A percentile compares a stretch with the other conserved stretches of the same genome.
These are phyloP conservation scores for Canis aureus DNA, from an alignment of 2,113 vertebrate genomes.

Conservation along the genomic window DNA sequence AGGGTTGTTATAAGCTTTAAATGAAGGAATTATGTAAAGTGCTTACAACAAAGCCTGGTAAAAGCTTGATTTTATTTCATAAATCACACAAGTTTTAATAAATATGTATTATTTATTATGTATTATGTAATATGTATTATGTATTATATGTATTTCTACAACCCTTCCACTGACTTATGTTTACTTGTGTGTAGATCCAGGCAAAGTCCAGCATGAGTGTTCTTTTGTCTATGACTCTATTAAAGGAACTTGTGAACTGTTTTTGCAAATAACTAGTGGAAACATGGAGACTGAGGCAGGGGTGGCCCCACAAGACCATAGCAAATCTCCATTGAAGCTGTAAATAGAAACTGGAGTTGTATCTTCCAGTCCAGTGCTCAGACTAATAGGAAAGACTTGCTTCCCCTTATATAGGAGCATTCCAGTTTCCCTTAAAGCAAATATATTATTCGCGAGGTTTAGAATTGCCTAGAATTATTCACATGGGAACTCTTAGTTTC, in stretches of 20 bases:
- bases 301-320: background rate
- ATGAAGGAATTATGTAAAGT: background rate
- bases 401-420: background rate
- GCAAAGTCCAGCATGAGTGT: background rate
- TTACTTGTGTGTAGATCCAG: background rate
- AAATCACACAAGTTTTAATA: background rate
- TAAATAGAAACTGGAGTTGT: background rate
- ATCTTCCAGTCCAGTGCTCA: constrained; percentile 38
- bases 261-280: background rate
- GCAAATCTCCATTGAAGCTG: background rate
- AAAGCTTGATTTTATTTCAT: background rate
- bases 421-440: constrained; percentile 8
- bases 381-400: background rate
- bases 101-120: background rate
- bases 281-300: background rate
- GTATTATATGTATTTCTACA: background rate
- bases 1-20: background rate
- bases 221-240: background rate
- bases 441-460: constrained; percentile 12
- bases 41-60: background rate
- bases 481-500: constrained; percentile 19
- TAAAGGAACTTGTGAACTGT: background rate
- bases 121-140: too few species aligned
- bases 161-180: background rate
- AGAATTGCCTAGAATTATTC: constrained; percentile 54